Conservation (phyloP, 2,888 invertebrate species). For the Nomada flava region DNA sequence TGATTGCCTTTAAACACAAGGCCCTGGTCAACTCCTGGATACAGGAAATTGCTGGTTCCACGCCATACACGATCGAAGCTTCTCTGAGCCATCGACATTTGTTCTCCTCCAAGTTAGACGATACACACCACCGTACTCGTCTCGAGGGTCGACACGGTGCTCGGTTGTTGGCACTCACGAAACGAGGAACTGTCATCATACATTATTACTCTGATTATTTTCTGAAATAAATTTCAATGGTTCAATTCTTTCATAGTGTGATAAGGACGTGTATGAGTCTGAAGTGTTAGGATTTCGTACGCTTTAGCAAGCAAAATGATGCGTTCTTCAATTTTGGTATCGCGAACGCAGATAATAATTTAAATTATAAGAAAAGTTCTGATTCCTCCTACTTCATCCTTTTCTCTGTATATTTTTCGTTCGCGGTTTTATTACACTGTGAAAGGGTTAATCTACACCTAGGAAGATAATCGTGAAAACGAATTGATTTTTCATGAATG, state of each 20-base stretch:
- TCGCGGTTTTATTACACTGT: neutral
- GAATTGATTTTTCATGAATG: neutral
- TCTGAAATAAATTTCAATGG: too few species aligned
- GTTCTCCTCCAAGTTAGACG: constrained; percentile 88
- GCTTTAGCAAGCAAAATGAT: too few species aligned
- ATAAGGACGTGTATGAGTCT: neutral
- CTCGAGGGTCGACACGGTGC: constrained; percentile 79
- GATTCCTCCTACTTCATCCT: too few species aligned
- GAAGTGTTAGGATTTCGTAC: neutral
- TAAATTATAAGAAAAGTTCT: too few species aligned
- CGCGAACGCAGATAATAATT: too few species aligned
- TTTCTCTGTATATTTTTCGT: too few species aligned
- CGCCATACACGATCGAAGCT: constrained; percentile 90
- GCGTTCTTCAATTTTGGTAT: too few species aligned
- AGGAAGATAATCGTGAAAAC: neutral
- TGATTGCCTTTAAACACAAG: constrained; percentile 89
- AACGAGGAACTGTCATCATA: constrained; percentile 78
- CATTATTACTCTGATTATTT: neutral
- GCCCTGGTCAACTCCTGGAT: constrained; percentile 86
- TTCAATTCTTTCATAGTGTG: neutral
- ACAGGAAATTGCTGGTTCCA: constrained; percentile 93
- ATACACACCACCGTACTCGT: constrained; percentile 86
- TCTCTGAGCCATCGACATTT: constrained; percentile 93
- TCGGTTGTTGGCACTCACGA: constrained; percentile 79
- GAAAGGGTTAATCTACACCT: neutral